These are phyloP conservation scores for Petrocephalus microphthalmus DNA, from an alignment of 2,113 vertebrate genomes.

Conservation along the genomic window DNA sequence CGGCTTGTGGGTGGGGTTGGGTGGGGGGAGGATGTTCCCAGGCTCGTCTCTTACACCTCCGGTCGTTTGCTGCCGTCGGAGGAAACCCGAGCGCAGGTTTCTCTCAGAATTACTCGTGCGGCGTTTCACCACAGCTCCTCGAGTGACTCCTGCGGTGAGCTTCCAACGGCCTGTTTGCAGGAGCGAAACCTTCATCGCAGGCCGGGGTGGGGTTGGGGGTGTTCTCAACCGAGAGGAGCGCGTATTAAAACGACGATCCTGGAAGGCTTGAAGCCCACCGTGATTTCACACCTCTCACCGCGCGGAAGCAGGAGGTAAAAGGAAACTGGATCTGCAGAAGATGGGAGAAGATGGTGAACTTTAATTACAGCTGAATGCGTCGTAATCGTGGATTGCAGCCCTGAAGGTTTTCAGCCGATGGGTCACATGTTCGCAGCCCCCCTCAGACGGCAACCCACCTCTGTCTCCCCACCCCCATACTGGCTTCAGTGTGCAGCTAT, in stretches of 20 bases:
- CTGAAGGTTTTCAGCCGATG: neutral
- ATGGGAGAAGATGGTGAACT: neutral
- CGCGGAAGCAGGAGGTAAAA: neutral
- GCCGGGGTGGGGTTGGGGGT: neutral
- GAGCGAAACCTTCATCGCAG: neutral
- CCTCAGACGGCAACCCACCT: neutral
- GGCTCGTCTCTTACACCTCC: neutral
- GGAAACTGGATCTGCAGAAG: neutral
- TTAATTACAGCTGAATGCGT: neutral
- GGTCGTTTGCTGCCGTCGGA: neutral
- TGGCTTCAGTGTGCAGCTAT: neutral
- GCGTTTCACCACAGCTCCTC: neutral
- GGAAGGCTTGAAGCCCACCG: neutral
- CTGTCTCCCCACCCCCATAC: neutral
- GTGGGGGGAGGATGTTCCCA: neutral
- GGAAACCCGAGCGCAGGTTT: neutral
- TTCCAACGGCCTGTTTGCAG: neutral
- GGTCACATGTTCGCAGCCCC: neutral
- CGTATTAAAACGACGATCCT: neutral
- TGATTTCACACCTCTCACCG: neutral
- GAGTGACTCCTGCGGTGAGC: neutral
- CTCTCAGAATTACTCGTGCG: constrained; percentile 13
- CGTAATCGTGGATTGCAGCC: neutral
- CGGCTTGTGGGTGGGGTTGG: neutral
- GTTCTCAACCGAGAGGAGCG: neutral